A percentile compares a stretch with the other conserved stretches of the same genome.
These are phyloP conservation scores for Tetramorium bicarinatum DNA, from an alignment of 2,888 invertebrate species.

Conservation along the genomic window DNA sequence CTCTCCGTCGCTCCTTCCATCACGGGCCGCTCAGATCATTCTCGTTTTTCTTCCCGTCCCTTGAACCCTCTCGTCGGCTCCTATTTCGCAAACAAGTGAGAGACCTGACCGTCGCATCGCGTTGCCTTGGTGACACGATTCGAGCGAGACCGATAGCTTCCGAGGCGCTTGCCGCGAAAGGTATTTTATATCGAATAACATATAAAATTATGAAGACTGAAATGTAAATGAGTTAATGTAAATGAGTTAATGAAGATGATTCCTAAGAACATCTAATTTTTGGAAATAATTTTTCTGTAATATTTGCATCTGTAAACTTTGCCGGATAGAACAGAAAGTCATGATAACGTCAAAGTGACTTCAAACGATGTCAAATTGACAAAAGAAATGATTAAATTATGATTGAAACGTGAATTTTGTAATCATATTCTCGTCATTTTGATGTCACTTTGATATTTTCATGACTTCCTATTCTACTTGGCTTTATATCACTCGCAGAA, in stretches of 20 bases:
- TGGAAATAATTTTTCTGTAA: neutral
- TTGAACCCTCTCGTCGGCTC: slow-evolving; percentile 45
- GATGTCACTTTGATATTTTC: no score
- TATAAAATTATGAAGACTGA: neutral
- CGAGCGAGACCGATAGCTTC: neutral
- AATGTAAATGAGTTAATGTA: neutral
- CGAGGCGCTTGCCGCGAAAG: neutral
- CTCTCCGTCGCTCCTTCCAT: slow-evolving; percentile 51
- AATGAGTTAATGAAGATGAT: neutral
- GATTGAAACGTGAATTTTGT: no score
- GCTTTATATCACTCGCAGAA: no score
- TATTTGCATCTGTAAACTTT: neutral
- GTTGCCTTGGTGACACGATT: slow-evolving; percentile 38
- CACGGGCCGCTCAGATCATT: slow-evolving; percentile 17
- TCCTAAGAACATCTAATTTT: neutral
- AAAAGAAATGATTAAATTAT: no score
- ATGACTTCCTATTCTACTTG: no score
- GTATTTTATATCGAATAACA: neutral
- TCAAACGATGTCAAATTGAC: no score
- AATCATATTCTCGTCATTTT: no score
- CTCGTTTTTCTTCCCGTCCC: slow-evolving; percentile 53
- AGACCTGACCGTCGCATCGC: slow-evolving; percentile 13
- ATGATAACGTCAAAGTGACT: no score
- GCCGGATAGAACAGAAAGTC: no score
- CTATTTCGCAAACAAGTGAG: slow-evolving; percentile 42